Evolutionary conservation across 2,797 vertebrate species (phyloP), one percentile per base, ranked within the genome.

Genomic region (Heliangelus exortis): DNA sequence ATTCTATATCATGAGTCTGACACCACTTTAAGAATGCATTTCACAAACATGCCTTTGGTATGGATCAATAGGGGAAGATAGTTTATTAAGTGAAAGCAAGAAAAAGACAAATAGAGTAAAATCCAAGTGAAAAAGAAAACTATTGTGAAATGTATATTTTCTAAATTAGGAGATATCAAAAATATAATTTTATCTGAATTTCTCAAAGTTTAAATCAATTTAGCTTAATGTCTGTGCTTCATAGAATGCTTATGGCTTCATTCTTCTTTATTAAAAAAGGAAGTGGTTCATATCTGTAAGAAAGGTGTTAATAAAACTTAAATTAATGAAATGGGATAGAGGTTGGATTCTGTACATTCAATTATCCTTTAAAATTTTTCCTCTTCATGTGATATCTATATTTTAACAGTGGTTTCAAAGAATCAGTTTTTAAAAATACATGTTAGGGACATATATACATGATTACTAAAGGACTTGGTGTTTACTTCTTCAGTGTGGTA

Each of bases 1-100:
- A n/a, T 26, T 74, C 34, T 89, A 48, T 66, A 59, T 90, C 77
- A 59, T 43, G 34, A 92, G 43, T 45, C 55, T 96, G 87, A 95
- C 75, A 84, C 21, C 11, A 69, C 53, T 96, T 97, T 91, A 96
- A 96, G 94, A 96, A 97, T 92, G 54, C 73, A 95, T 95, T 90
- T 91, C 58, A 81, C 62, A 96, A 93, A 93, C 74, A 89, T 36
- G 18, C 2, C 66, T 90, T 92, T 39, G 2, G 81, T 69, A 58
- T 66, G 48, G 47, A 96, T 92, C 73, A 82, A 20, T 62, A 28
- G 3, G 12, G 14, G 34, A 34, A 80, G 25, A 12, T 54, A 92
- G 85, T 93, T 95, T 94, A 93, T 95, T 96, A 95, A 95, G 87
- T 91, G 80, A 89, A 85, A 73, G 96, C 43, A 83, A 26, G 10